Conservation (phyloP, 2,797 vertebrate species). For the Rhodeus uyekii region DNA sequence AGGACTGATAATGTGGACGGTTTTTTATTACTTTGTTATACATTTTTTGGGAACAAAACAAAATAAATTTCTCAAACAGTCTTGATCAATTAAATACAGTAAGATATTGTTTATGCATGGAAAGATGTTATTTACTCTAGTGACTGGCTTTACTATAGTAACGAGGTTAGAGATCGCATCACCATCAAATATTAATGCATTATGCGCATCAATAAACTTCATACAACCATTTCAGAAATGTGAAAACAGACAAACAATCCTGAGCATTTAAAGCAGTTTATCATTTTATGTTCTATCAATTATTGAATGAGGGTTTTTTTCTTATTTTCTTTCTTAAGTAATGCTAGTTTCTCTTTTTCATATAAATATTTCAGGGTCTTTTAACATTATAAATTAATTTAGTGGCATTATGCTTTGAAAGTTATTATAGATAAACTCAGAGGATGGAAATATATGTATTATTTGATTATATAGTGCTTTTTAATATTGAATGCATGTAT, state of each 20-base stretch:
- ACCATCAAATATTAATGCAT: slow-evolving; percentile 24
- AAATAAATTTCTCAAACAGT: background rate
- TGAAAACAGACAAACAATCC: slow-evolving; percentile 12
- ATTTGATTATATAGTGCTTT: slow-evolving; percentile 1
- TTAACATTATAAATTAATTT: slow-evolving; percentile 47
- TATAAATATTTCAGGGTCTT: slow-evolving; percentile 14
- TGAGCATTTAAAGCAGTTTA: slow-evolving; percentile 4
- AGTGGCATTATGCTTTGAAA: slow-evolving; percentile 61
- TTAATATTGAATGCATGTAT: background rate
- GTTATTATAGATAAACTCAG: slow-evolving; percentile 51
- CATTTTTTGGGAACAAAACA: background rate
- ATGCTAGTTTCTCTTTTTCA: background rate
- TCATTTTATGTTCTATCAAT: slow-evolving; percentile 4
- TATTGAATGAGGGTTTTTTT: slow-evolving; percentile 15
- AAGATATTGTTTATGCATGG: background rate
- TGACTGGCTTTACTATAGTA: background rate
- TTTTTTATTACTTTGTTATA: background rate
- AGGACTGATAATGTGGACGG: background rate
- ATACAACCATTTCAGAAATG: background rate
- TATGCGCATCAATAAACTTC: background rate
- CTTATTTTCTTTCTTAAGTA: background rate
- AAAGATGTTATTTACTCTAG: background rate
- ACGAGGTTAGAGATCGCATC: background rate
- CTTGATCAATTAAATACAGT: background rate
- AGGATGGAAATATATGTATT: slow-evolving; percentile 8